Evolutionary conservation across 2,888 invertebrate genomes (phyloP), one percentile per base, ranked within the genome.

Genomic region (Zaprionus obscuricornis): DNA sequence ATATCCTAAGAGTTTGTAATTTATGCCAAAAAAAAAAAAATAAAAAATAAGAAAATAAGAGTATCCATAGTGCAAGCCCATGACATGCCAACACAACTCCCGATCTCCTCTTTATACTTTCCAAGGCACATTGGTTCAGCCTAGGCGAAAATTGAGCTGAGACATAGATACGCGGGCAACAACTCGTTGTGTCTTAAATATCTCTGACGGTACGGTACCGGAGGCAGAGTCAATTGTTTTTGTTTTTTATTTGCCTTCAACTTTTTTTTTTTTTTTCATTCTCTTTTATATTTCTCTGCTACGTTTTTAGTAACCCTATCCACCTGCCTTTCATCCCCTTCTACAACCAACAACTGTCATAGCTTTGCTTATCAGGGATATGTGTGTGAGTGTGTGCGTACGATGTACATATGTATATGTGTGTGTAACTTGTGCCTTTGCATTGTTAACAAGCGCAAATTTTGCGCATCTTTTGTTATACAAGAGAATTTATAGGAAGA

Each of bases 361-460:
- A n/a, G n/a, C n/a, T n/a, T n/a, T n/a, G 26, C 27, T 20, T 50
- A 33, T 49, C 27, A 10, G n/a, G 2, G 17, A n/a, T 26, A 16
- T 33, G 26, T n/a, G 34, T 13, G 16, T 8, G 18, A 13, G 11
- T 50, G 22, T 29, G 51, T 11, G 18, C 13, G 24, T 14, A 37
- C 26, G 31, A 34, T 33, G 17, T 39, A 26, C 31, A 42, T 45
- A 37, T 34, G 45, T 14, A 22, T 29, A 29, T 42, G 52, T 37
- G 55, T 20, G 56, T 27, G 20, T 42, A 46, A 60, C 10, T 54
- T 31, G 60, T 60, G 45, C 58, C 66, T 73, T 70, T 77, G 68
- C 79, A 79, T 77, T 77, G 76, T 79, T 77, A 77, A 77, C 79
- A 79, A 79, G 69, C 69, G 59, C 52, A 76, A 62, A 74, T 72